Evolutionary conservation across 2,888 invertebrate genomes (phyloP).

Genomic region (Achlya flavicornis): DNA sequence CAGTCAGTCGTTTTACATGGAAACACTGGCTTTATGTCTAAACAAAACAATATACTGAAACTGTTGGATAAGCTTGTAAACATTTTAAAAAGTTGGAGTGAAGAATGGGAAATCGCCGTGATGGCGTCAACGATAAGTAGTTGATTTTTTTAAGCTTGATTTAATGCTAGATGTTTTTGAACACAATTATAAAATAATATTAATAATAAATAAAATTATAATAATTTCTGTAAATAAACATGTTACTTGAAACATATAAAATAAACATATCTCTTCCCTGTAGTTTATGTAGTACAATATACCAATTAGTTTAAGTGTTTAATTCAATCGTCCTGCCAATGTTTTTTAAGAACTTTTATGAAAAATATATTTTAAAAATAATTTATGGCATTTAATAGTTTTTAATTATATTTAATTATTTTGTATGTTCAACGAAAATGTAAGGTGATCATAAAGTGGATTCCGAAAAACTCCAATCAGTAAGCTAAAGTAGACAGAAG

Average conservation of each 20-base stretch:
- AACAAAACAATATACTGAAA: conserved; percentile 27
- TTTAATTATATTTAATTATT: background rate
- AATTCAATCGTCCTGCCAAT: background rate
- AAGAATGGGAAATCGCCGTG: background rate
- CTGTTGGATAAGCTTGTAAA: background rate
- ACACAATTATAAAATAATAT: background rate
- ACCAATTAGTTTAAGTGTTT: background rate
- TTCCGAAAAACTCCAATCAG: background rate
- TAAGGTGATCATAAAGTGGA: background rate
- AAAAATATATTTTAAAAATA: background rate
- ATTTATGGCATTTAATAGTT: background rate
- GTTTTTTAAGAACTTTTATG: background rate
- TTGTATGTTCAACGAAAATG: background rate
- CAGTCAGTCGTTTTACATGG: conserved; percentile 85
- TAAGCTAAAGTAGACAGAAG: background rate
- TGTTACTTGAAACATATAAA: background rate
- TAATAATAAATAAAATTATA: background rate
- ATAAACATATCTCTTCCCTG: conserved; percentile 3
- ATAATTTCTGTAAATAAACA: conserved; percentile 2
- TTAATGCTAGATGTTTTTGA: background rate
- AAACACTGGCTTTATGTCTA: conserved; percentile 88
- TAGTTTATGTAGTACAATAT: background rate
- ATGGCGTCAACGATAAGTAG: background rate
- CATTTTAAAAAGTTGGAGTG: background rate
- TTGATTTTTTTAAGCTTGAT: background rate